A percentile compares a stretch with the other conserved stretches of the same genome.
Conservation (phyloP, 2,888 invertebrate genomes). For the Pachydiplax longipennis region DNA sequence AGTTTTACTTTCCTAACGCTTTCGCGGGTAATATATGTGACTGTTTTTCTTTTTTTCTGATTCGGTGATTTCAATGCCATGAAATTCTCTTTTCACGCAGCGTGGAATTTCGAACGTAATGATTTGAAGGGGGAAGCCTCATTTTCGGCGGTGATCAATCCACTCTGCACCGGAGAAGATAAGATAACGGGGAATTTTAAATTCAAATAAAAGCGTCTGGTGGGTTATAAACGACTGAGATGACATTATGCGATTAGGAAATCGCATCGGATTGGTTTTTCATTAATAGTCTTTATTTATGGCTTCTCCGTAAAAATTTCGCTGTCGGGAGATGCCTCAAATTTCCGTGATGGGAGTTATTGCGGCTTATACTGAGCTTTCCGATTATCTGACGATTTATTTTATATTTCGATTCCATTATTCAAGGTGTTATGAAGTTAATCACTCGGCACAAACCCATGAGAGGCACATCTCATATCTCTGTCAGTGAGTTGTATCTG, state of each 20-base stretch:
- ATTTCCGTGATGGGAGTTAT: neutral
- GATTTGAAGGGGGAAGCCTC: neutral
- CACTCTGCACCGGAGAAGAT: neutral
- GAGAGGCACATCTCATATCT: too few relatives aligned
- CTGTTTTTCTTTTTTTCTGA: too few relatives aligned
- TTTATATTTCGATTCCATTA: too few relatives aligned
- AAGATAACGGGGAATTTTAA: constrained; percentile 36
- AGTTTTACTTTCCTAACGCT: too few relatives aligned
- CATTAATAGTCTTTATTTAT: constrained; percentile 27
- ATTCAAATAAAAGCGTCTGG: constrained; percentile 15
- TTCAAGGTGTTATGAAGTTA: too few relatives aligned
- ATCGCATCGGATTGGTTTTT: neutral
- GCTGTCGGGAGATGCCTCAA: neutral
- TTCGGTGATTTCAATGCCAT: too few relatives aligned
- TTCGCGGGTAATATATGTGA: too few relatives aligned
- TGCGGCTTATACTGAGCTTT: too few relatives aligned
- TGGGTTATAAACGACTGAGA: constrained; percentile 15
- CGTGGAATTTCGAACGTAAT: neutral
- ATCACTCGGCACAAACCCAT: too few relatives aligned
- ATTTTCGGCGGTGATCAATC: constrained; percentile 18
- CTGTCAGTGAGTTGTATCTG: too few relatives aligned
- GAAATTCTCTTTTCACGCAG: neutral
- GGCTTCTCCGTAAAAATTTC: neutral
- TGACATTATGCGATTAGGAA: neutral
- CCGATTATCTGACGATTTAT: too few relatives aligned